Base-by-base conservation (phyloP, 2,113 vertebrate species). In the Sturnus vulgaris region DNA sequence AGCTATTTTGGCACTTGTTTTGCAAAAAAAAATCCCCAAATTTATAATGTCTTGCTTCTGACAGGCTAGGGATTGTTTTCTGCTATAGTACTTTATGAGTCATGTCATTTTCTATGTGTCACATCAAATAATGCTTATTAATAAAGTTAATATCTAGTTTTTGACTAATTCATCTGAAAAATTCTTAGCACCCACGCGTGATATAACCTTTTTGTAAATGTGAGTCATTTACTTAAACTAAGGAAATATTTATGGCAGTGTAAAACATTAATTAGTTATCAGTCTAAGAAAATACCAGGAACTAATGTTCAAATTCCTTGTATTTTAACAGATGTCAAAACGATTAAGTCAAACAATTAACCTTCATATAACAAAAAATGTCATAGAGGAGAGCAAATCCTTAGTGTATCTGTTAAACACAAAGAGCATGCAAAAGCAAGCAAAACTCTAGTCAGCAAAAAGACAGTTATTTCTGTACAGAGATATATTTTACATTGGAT, bases 181-280 rank as follows among this genome's bases (percentile, higher is more conserved):
- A 37, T 90, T 42, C 68, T 94, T 89, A 97, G 88, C 75, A 85
- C 79, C 64, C 71, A 93, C 59, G 14, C 64, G 89, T 82, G 63
- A 78, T 90, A 97, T 76, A 97, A 94, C 37, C 56, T 96, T 95
- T 82, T 88, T 17, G 47, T 91, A 88, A 94, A 93, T 37, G 52
- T 94, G 85, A 97, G 68, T 97, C 87, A 94, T 88, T 93, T 52
- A 66, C 73, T 94, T 89, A 94, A 96, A 97, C 75, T 91, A 76
- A 96, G 95, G 90, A 96, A 88, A 93, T 95, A 55, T 89, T 97
- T 96, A 96, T 95, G 60, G 35, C 84, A 94, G 40, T 86, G 44
- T 94, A 97, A 97, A 97, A 93, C 64, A 93, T 81, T 93, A 94
- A 96, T 97, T 97, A 97, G 92, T 92, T 96, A 90, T 88, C 93